Conservation (phyloP, 1,140 invertebrate species). For the Ceratitis capitata region DNA sequence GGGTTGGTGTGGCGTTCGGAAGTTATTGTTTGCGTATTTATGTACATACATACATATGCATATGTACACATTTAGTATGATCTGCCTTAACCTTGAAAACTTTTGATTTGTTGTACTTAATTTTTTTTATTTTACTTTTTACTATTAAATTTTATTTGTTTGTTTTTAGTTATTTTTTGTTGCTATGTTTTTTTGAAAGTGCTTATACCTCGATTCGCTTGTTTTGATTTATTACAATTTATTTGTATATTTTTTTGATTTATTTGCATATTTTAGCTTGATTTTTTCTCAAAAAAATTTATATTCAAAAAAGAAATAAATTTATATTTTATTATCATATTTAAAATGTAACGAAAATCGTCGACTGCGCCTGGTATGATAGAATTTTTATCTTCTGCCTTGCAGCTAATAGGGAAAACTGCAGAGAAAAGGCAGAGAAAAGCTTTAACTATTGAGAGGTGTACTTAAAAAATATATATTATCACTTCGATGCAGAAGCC, state of each 20-base stretch:
- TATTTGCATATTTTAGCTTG: neutral
- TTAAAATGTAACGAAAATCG: no score
- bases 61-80: neutral
- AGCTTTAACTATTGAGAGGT: no score
- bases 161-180: neutral
- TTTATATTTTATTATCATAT: no score
- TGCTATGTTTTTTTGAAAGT: neutral
- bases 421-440: no score
- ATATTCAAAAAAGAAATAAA: no score
- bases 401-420: no score
- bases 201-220: neutral
- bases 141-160: neutral
- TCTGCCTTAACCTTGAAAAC: constrained; percentile 22
- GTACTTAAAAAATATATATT: no score
- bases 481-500: no score
- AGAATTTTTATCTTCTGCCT: no score
- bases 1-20: neutral
- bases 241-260: neutral
- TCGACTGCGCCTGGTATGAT: no score
- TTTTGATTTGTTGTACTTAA: constrained; percentile 1
- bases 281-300: no score
- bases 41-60: neutral
- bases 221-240: neutral
- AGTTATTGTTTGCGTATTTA: neutral
- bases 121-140: neutral